Percentiles rank a stretch among this genome's conserved stretches.
Evolutionary conservation across 2,888 invertebrate genomes (phyloP).

Genomic region (Hoplodrina ambigua): DNA sequence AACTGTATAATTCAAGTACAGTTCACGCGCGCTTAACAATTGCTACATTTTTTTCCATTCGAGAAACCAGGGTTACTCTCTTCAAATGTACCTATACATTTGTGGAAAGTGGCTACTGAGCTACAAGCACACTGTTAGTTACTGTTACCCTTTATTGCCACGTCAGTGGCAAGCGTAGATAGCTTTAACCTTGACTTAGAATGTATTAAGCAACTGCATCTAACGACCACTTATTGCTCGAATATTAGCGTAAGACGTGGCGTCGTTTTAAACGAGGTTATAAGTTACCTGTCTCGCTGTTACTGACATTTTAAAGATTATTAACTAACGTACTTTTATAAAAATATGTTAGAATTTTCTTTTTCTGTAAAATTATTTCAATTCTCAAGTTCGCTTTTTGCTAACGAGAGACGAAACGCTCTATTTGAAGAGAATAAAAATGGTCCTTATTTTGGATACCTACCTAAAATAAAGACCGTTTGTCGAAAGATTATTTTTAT

Average conservation of each 20-base stretch:
- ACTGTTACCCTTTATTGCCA: neutral
- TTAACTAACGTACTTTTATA: neutral
- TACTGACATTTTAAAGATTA: neutral
- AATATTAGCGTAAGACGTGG: neutral
- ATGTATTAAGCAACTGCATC: slow-evolving; percentile 1
- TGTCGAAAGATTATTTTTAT: no score
- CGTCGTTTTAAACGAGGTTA: no score
- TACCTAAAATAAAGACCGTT: no score
- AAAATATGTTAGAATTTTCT: neutral
- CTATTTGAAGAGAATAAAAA: neutral
- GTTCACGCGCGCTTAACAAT: no score
- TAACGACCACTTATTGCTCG: neutral
- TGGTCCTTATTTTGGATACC: no score
- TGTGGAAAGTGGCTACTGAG: neutral
- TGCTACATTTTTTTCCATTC: no score
- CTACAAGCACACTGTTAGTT: neutral
- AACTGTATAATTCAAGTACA: no score
- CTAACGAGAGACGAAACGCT: no score
- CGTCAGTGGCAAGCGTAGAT: neutral
- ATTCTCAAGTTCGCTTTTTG: neutral
- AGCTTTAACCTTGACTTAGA: neutral
- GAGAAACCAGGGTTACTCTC: no score
- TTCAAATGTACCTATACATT: neutral
- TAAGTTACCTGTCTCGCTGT: no score
- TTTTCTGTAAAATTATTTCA: neutral